A percentile compares a stretch with the other conserved stretches of the same genome.
These are phyloP conservation scores for Mellilla xanthometata DNA, from an alignment of 2,888 invertebrate species.

Conservation along the genomic window DNA sequence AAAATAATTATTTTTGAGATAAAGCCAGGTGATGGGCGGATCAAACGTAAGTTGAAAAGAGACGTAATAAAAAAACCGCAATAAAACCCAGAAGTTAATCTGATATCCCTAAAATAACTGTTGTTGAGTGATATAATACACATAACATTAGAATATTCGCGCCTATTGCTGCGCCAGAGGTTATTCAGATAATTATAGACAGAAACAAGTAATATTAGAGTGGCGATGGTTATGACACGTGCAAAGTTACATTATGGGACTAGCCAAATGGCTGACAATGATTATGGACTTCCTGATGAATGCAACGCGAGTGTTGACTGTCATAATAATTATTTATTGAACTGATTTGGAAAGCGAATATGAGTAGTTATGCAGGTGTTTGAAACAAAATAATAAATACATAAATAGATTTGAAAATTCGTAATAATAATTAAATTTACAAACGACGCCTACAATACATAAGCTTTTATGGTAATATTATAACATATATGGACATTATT, in stretches of 20 bases:
- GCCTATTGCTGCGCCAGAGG: constrained; percentile 29
- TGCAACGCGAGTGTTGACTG: constrained; percentile 57
- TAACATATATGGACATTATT: no score
- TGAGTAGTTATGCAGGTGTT: constrained; percentile 3
- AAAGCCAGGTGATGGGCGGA: constrained; percentile 11
- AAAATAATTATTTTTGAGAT: constrained; percentile 19
- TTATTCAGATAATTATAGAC: constrained; percentile 25
- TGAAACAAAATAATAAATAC: neutral
- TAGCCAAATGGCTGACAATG: constrained; percentile 67
- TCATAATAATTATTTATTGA: constrained; percentile 35
- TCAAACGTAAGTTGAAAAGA: constrained; percentile 14
- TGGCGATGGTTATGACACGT: constrained; percentile 58
- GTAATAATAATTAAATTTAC: no score
- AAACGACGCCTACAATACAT: no score
- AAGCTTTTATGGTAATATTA: no score
- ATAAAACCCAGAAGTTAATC: constrained; percentile 1
- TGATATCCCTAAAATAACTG: constrained; percentile 10
- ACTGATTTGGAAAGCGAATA: constrained; percentile 11
- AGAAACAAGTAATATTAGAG: constrained; percentile 44
- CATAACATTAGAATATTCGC: constrained; percentile 4
- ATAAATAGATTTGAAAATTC: constrained; percentile 13
- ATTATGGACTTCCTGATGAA: constrained; percentile 66
- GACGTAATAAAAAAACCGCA: constrained; percentile 8
- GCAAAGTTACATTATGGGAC: constrained; percentile 48
- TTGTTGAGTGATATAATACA: neutral